Base-by-base conservation (phyloP, 2,113 vertebrate species). In the Beaufortia kweichowensis region DNA sequence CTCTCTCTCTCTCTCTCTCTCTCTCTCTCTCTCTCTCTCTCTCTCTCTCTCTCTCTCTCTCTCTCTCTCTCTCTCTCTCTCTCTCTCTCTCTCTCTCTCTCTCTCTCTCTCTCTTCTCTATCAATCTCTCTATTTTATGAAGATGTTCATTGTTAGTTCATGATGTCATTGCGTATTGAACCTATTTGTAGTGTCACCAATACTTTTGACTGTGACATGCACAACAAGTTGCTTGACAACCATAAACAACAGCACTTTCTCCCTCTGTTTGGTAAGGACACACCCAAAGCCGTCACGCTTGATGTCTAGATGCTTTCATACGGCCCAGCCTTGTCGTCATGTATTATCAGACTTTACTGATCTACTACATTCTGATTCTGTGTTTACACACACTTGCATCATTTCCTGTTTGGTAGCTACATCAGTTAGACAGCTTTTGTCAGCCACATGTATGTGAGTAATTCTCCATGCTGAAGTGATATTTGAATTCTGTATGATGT, bases 351-450 rank as follows among this genome's bases (percentile, higher is more conserved):
- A 39, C 76, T 29, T 29, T 35, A 41, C 29, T 39, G 14, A 57
- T 76, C 33, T 74, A 24, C 10, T 21, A 62, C 53, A 60, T 68
- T 55, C 46, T 50, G 19, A 66, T 28, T n/a, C n/a, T 61, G 41
- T 73, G 61, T 82, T 79, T 78, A 77, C 78, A 64, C 55, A 1
- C 23, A n/a, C 50, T 82, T 85, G 76, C 82, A 81, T 81, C 81
- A 82, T 63, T 70, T 77, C 26, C 39, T 59, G 26, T 8, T 14
- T 62, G 23, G 10, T 48, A 35, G 73, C 33, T 63, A 23, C 50
- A 28, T 57, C 41, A 43, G 31, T 72, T 35, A 21, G 28, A 76
- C 35, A 19, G 12, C 55, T 59, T 11, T 26, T 15, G 8, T 57
- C 53, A 57, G 15, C 31, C 1, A 50, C 39, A 23, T 21, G 50